Conservation (phyloP, 2,113 vertebrate species). For the Gyps fulvus region DNA sequence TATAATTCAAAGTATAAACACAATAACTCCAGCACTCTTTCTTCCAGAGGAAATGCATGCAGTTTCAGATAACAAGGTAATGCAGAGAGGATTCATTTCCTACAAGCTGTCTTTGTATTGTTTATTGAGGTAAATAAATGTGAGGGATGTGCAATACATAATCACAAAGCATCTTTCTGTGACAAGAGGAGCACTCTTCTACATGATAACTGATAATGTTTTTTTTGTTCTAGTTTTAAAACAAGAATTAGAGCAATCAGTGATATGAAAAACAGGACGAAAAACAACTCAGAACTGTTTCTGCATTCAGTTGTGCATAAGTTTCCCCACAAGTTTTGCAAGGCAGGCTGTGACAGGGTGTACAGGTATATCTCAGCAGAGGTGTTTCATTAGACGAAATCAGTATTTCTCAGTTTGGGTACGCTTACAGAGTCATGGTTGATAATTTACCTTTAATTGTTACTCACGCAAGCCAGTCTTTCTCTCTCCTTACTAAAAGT, state of each 20-base stretch:
- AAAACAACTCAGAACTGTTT: neutral
- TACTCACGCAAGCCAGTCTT: neutral
- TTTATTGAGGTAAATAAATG: constrained; percentile 5
- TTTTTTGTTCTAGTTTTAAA: neutral
- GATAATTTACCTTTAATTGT: neutral
- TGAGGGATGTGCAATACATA: neutral
- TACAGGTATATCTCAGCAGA: neutral
- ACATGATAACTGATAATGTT: neutral
- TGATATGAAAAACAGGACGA: neutral
- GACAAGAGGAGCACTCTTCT: neutral
- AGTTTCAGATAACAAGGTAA: constrained; percentile 34
- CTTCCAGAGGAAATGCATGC: neutral
- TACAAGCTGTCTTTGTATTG: neutral
- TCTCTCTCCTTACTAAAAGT: neutral
- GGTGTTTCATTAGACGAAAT: neutral
- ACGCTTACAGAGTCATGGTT: neutral
- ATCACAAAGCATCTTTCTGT: neutral
- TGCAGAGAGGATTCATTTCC: constrained; percentile 9
- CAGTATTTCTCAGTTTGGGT: neutral
- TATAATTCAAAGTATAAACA: neutral
- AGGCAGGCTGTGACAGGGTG: neutral
- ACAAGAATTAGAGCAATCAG: neutral
- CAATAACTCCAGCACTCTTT: neutral
- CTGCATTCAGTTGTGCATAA: neutral
- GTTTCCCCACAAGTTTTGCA: neutral